Percentiles rank a stretch among this genome's conserved stretches.
These are phyloP conservation scores for Octopus bimaculoides DNA, from an alignment of 1,140 invertebrate genomes.

Conservation along the genomic window DNA sequence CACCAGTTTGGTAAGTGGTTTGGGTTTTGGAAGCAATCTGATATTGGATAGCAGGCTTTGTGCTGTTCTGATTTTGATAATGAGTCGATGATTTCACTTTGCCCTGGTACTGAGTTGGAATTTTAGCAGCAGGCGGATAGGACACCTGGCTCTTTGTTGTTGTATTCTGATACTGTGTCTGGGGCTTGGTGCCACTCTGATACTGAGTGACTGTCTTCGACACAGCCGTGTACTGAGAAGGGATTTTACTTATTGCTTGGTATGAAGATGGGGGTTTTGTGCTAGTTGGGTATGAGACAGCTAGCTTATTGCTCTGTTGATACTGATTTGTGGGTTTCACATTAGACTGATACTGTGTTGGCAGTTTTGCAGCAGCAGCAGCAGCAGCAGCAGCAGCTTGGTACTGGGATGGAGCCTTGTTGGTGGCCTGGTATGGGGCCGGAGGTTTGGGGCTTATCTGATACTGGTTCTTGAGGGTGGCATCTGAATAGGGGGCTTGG, in stretches of 20 bases:
- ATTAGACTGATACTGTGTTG: background rate
- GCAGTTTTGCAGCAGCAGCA: background rate
- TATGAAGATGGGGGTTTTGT: background rate
- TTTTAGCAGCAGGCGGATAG: background rate
- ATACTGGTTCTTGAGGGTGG: background rate
- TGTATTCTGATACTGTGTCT: background rate
- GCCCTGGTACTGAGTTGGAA: background rate
- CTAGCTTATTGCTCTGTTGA: background rate
- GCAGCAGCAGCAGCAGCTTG: background rate
- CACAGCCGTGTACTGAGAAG: background rate
- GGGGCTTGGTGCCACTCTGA: background rate
- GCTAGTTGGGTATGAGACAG: background rate
- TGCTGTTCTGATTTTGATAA: background rate
- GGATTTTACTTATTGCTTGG: background rate
- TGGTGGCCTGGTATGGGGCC: background rate
- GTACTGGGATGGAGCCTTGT: background rate
- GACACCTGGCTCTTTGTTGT: background rate
- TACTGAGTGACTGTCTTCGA: background rate
- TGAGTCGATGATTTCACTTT: background rate
- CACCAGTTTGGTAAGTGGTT: background rate
- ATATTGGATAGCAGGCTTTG: background rate
- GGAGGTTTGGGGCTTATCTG: background rate
- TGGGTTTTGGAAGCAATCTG: background rate
- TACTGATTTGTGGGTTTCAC: background rate
- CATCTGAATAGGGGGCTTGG: background rate